Conservation (phyloP, 2,797 vertebrate genomes). For the Scarus forsteni region DNA sequence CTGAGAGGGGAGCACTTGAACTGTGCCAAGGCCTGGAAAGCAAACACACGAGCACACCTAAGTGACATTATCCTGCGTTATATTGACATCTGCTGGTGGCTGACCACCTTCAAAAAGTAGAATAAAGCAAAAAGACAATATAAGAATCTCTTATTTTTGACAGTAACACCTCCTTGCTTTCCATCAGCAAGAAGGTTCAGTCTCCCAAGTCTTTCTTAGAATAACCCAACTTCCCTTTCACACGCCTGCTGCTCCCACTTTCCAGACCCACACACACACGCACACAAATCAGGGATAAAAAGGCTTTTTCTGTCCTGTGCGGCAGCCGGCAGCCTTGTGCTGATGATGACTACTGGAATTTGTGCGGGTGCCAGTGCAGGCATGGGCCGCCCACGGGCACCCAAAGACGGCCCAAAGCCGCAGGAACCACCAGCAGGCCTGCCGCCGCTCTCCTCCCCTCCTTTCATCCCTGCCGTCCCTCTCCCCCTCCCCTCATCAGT, state of each 20-base stretch:
- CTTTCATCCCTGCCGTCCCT: constrained; percentile 48
- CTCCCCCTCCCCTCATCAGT: constrained; percentile 30
- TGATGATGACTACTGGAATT: constrained; percentile 82
- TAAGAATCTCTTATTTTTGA: constrained; percentile 28
- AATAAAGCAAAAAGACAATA: not conserved
- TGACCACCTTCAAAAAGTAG: constrained; percentile 5
- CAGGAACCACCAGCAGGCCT: constrained; percentile 79
- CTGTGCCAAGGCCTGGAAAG: constrained; percentile 14
- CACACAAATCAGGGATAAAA: constrained; percentile 62
- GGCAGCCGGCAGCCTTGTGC: constrained; percentile 60
- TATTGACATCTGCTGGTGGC: constrained; percentile 73
- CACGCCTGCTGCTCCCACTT: constrained; percentile 59
- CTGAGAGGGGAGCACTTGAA: constrained; percentile 48
- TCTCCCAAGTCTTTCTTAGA: constrained; percentile 60
- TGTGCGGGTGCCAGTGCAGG: constrained; percentile 76
- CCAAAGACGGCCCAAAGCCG: constrained; percentile 77
- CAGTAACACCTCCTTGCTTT: constrained; percentile 32
- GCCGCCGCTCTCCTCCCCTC: constrained; percentile 58
- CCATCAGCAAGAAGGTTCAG: constrained; percentile 46
- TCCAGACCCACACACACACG: constrained; percentile 29
- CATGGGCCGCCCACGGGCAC: constrained; percentile 77
- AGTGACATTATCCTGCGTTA: constrained; percentile 49
- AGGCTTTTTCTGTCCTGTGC: constrained; percentile 53
- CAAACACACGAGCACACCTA: constrained; percentile 10
- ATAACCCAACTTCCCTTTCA: constrained; percentile 69